Base-by-base conservation (phyloP, 2,888 invertebrate species). In the Sesamia inferens region DNA sequence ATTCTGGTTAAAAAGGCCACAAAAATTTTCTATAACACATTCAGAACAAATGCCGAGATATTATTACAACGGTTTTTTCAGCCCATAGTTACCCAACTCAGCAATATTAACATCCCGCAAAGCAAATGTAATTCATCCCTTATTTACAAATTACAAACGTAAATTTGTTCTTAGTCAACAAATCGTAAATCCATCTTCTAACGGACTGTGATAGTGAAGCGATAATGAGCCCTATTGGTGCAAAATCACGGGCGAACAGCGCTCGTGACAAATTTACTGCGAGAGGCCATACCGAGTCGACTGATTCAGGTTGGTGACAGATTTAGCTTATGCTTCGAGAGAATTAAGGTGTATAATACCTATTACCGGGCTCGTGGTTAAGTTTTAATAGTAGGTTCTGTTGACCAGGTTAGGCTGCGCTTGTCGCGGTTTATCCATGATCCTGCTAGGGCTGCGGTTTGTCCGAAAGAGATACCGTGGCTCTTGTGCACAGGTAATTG, bases 191-290 rank as follows among this genome's bases (percentile, higher is more conserved):
- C 85, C 82, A 79, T 86, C 86, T 82, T 78, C 84, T 88, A 87
- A 88, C 87, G 88, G 88, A 84, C 87, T 82, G 72, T 79, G 82
- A 86, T 85, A 86, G 85, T 85, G 87, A 89, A 88, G 82, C 83
- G 82, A 82, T 93, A 93, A 93, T 93, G 92, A 93, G 93, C 92
- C 77, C 82, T 90, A 93, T 93, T 92, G 90, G 90, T 87, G 90
- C 88, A 85, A 89, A 92, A 93, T 93, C 93, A 93, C 93, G 92
- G 85, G 78, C 89, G 84, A 89, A 90, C 87, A 85, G 84, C 81
- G 87, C 85, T 79, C 80, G 82, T 88, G 87, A 88, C 90, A 89
- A 90, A 91, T 91, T 89, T 87, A 87, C 87, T 84, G 82, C 71
- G 81, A 78, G 82, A 76, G 82, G 80, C 81, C 78, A 81, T 79